phyloP scores from a whole-genome alignment of 2,888 invertebrate species.

The Leptinotarsa peninsularis region DNA sequence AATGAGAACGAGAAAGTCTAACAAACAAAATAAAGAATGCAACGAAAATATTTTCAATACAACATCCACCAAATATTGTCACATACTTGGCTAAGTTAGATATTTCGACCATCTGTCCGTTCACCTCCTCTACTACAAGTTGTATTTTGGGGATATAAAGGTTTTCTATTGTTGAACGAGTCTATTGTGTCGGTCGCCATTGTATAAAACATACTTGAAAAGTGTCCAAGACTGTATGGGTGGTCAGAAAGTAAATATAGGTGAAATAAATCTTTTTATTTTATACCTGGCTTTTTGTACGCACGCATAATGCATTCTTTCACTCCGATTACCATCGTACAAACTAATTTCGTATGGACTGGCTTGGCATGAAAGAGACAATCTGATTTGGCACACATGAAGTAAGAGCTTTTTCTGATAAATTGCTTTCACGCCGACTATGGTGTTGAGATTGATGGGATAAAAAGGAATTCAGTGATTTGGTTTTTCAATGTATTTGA shows the following conservation, averaged over 20 bases:
- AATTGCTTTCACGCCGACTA: neutral
- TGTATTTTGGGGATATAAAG: slow-evolving; percentile 29
- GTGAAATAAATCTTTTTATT: slow-evolving; percentile 37
- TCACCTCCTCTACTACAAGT: slow-evolving; percentile 20
- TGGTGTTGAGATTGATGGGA: neutral
- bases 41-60: slow-evolving; percentile 10
- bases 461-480: neutral
- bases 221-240: slow-evolving; percentile 35
- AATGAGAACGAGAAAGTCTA: neutral
- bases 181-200: slow-evolving; percentile 29
- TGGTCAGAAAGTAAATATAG: slow-evolving; percentile 32
- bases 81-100: slow-evolving; percentile 20
- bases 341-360: slow-evolving; percentile 13
- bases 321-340: slow-evolving; percentile 9
- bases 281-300: slow-evolving; percentile 32
- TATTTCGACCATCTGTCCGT: slow-evolving; percentile 27
- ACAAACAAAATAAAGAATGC: slow-evolving; percentile 2
- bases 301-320: slow-evolving; percentile 26
- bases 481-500: neutral
- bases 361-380: slow-evolving; percentile 5
- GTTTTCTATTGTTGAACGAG: slow-evolving; percentile 29
- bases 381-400: slow-evolving; percentile 16
- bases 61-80: slow-evolving; percentile 25
- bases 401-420: neutral
- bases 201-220: slow-evolving; percentile 33